Percentiles rank a stretch among this genome's conserved stretches.
These are phyloP conservation scores for Hydraecia micacea DNA, from an alignment of 2,888 invertebrate species.

Conservation along the genomic window DNA sequence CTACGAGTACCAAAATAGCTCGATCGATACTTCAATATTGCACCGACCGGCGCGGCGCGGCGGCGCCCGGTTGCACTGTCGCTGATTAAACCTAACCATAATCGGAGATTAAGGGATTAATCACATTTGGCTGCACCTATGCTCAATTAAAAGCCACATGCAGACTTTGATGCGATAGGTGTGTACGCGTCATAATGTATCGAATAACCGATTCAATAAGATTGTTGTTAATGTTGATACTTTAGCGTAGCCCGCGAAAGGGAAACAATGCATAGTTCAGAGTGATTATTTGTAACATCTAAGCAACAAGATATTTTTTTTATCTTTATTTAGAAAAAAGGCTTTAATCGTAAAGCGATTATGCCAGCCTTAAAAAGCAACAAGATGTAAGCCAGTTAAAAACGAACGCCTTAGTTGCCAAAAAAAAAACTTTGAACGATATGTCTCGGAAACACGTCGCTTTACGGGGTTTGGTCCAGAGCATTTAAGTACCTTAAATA, in stretches of 20 bases:
- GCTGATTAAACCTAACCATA: constrained; percentile 1
- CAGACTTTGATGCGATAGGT: not conserved
- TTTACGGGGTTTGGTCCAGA: too few relatives aligned
- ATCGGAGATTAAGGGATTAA: constrained; percentile 16
- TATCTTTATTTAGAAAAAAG: too few relatives aligned
- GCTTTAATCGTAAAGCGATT: too few relatives aligned
- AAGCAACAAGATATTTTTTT: too few relatives aligned
- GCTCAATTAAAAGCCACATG: constrained; percentile 4
- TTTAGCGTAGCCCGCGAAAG: too few relatives aligned
- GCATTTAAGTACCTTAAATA: too few relatives aligned
- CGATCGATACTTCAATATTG: constrained; percentile 33
- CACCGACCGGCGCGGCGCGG: constrained; percentile 6
- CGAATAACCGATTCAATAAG: not conserved
- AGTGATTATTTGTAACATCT: not conserved
- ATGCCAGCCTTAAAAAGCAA: too few relatives aligned
- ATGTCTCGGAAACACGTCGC: too few relatives aligned
- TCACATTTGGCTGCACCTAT: constrained; percentile 3
- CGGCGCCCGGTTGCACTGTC: not conserved
- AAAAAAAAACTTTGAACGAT: too few relatives aligned
- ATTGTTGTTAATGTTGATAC: not conserved
- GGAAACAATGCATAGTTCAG: not conserved
- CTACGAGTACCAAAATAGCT: constrained; percentile 17
- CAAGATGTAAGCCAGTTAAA: too few relatives aligned
- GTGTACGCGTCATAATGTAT: not conserved
- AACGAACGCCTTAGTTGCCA: too few relatives aligned